These are phyloP conservation scores for Platygyra sinensis DNA, from an alignment of 64 coral and sea anemone species.

Conservation along the genomic window DNA sequence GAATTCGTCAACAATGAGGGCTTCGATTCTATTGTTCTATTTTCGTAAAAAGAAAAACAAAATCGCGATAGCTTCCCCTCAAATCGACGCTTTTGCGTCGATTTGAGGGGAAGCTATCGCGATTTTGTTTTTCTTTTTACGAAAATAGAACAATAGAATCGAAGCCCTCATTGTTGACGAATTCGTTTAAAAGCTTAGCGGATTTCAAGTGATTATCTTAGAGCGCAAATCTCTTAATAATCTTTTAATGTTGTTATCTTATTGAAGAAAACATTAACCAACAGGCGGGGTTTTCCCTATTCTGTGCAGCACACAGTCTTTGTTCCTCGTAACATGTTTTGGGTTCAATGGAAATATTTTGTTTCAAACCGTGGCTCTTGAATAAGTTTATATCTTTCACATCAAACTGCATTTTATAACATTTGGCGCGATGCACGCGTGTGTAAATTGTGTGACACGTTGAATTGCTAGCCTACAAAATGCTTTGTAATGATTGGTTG, in stretches of 20 bases:
- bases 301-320: slow-evolving; percentile 5
- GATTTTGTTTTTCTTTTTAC: neutral
- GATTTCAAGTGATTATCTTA: neutral
- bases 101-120: neutral
- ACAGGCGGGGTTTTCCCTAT: neutral
- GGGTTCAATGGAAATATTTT: slow-evolving; percentile 18
- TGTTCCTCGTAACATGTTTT: slow-evolving; percentile 17
- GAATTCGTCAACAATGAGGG: neutral
- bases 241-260: slow-evolving; percentile 15
- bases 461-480: neutral
- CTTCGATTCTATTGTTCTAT: neutral
- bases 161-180: neutral
- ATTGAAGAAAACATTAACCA: slow-evolving; percentile 22
- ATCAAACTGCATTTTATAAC: neutral
- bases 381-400: neutral
- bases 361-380: neutral
- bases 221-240: neutral
- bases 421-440: slow-evolving; percentile 4
- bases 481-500: slow-evolving; percentile 2
- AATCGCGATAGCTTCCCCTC: neutral
- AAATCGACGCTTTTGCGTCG: neutral
- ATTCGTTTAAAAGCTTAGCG: neutral
- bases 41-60: neutral
- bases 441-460: neutral
- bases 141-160: neutral